Evolutionary conservation across 2,113 vertebrate genomes (phyloP), one percentile per base, ranked within the genome.

Genomic region (Riparia riparia): DNA sequence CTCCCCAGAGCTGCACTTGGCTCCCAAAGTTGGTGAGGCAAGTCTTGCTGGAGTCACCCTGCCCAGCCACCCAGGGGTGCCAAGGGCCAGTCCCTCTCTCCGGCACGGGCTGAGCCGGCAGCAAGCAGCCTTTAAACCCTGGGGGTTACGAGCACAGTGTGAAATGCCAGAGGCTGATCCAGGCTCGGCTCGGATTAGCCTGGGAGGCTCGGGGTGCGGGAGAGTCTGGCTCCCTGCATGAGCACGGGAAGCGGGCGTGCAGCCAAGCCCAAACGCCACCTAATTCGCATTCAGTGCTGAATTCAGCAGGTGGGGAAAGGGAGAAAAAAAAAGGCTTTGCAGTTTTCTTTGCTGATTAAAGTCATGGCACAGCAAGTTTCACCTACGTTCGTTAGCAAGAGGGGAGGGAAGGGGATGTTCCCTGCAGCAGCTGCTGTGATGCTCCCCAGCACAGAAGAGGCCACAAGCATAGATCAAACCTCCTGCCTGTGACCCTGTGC

Each of bases 321-420:
- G 7, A 12, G 7, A 51, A 79, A 61, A 29, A 60, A 60, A 82
- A 91, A 86, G 20, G 63, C 89, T 91, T 89, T 92, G 93, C 95
- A 91, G 89, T 94, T 95, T 96, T 94, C 93, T 95, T 92, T 83
- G 93, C 95, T 96, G 95, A 95, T 94, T 92, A 95, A 96, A 96
- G 86, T 94, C 95, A 95, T 91, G 89, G 96, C 95, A 89, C 96
- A 96, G 95, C 95, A 95, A 91, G 86, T 94, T 95, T 96, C 91
- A 96, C 95, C 93, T 96, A 83, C 25, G 4, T 92, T 95, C 60
- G 8, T 95, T 91, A 96, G 86, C 15, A 11, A 83, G 86, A 86
- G 32, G 50, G 86, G 72, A 96, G 80, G 89, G 72, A 89, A 88
- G 71, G 54, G 54, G 50, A 39, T 66, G 86, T 61, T 95, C 68